A percentile compares a stretch with the other conserved stretches of the same genome.
These are phyloP conservation scores for Amiota mariae DNA, from an alignment of 2,888 invertebrate species.

Conservation along the genomic window DNA sequence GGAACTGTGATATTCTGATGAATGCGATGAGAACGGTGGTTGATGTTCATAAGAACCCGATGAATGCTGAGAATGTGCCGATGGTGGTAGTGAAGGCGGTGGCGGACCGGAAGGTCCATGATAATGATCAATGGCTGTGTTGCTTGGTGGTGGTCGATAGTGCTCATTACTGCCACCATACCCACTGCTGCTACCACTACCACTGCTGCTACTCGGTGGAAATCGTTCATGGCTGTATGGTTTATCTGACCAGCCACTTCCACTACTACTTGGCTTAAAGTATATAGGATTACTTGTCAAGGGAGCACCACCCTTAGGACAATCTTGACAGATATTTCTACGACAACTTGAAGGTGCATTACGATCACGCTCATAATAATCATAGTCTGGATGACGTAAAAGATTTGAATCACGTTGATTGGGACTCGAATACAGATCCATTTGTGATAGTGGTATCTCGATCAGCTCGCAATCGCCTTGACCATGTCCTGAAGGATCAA, in stretches of 20 bases:
- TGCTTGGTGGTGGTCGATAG: slow-evolving; percentile 61
- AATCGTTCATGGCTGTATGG: slow-evolving; percentile 30
- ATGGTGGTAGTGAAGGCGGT: slow-evolving; percentile 53
- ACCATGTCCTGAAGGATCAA: slow-evolving; percentile 81
- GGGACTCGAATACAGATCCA: slow-evolving; percentile 77
- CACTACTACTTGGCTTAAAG: slow-evolving; percentile 63
- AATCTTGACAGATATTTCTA: slow-evolving; percentile 69
- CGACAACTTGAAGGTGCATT: slow-evolving; percentile 80
- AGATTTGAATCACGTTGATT: slow-evolving; percentile 75
- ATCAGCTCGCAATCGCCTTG: slow-evolving; percentile 86
- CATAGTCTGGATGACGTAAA: slow-evolving; percentile 79
- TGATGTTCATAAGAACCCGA: slow-evolving; percentile 65
- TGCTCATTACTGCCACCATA: slow-evolving; percentile 56
- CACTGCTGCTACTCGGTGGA: slow-evolving; percentile 54
- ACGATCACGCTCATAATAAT: slow-evolving; percentile 85
- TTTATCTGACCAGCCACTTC: slow-evolving; percentile 34
- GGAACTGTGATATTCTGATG: slow-evolving; percentile 63
- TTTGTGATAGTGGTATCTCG: slow-evolving; percentile 80
- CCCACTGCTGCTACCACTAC: slow-evolving; percentile 45
- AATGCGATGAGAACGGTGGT: slow-evolving; percentile 50
- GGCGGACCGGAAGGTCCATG: slow-evolving; percentile 64
- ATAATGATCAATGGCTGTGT: slow-evolving; percentile 68
- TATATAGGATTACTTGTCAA: slow-evolving; percentile 63
- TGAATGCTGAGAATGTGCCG: slow-evolving; percentile 31
- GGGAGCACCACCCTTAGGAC: slow-evolving; percentile 59